Percentiles rank a stretch among this genome's conserved stretches.
These are phyloP conservation scores for Micrasema minimum DNA, from an alignment of 1,140 invertebrate genomes.

Conservation along the genomic window DNA sequence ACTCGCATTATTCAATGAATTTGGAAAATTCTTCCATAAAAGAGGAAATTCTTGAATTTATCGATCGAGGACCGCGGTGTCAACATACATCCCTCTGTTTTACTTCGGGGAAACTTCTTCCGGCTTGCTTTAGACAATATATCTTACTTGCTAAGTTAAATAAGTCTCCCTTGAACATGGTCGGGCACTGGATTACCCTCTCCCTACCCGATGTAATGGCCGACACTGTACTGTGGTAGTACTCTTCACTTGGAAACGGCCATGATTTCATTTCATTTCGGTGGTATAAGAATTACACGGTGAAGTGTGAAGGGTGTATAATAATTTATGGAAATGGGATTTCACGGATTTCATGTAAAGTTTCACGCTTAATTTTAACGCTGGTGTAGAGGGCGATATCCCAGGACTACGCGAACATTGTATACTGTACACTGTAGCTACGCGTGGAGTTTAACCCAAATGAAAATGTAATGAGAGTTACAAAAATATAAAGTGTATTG, in stretches of 20 bases:
- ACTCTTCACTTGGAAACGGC: neutral
- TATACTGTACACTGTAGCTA: too few species aligned
- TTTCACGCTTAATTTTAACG: too few species aligned
- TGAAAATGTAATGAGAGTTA: too few species aligned
- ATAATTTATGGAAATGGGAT: too few species aligned
- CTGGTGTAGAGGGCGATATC: too few species aligned
- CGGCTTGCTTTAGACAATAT: conserved; percentile 22
- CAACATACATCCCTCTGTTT: conserved; percentile 18
- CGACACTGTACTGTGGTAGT: neutral
- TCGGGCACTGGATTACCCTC: too few species aligned
- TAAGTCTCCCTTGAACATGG: neutral
- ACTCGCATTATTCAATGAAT: conserved; percentile 17
- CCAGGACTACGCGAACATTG: too few species aligned
- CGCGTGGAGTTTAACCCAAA: too few species aligned
- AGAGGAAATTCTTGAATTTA: conserved; percentile 9
- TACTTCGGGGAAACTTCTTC: neutral
- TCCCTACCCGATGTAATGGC: too few species aligned
- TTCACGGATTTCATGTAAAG: too few species aligned
- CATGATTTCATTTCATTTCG: too few species aligned
- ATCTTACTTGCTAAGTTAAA: conserved; percentile 24
- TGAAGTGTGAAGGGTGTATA: neutral
- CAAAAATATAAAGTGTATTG: too few species aligned
- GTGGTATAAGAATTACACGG: neutral
- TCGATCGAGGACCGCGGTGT: conserved; percentile 10
- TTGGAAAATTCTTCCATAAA: conserved; percentile 19